Percentiles rank a stretch among this genome's conserved stretches.
phyloP scores from a whole-genome alignment of 2,888 invertebrate species.

The Phragmatobia fuliginosa region DNA sequence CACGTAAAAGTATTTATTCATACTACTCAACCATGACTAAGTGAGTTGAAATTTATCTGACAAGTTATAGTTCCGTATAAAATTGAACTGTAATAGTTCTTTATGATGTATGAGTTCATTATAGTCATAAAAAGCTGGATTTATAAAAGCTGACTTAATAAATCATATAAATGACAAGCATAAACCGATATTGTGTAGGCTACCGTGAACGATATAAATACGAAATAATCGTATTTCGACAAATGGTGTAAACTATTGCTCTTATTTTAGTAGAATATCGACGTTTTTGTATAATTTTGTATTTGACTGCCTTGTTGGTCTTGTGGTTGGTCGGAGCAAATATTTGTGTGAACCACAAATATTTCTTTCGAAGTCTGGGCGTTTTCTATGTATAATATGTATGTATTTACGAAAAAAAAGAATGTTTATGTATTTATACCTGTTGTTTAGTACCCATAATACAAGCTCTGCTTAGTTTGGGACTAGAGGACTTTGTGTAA shows the following conservation, averaged over 20 bases:
- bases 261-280: neutral
- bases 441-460: no score
- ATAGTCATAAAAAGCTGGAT: neutral
- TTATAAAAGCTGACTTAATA: conserved; percentile 6
- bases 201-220: conserved; percentile 4
- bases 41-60: neutral
- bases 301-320: no score
- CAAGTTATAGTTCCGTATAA: conserved; percentile 6
- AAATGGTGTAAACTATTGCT: neutral
- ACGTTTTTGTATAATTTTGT: neutral
- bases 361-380: no score
- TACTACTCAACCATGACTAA: conserved; percentile 5
- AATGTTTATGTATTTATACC: no score
- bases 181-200: neutral
- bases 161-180: neutral
- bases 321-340: no score
- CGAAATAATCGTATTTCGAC: neutral
- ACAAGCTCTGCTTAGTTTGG: no score
- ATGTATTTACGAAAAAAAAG: no score
- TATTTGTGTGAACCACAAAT: no score
- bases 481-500: no score
- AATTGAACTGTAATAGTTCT: neutral
- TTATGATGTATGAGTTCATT: conserved; percentile 5
- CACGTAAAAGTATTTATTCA: neutral
- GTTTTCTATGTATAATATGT: no score